phyloP scores from a whole-genome alignment of 2,888 invertebrate species.

The Pardosa pseudoannulata region DNA sequence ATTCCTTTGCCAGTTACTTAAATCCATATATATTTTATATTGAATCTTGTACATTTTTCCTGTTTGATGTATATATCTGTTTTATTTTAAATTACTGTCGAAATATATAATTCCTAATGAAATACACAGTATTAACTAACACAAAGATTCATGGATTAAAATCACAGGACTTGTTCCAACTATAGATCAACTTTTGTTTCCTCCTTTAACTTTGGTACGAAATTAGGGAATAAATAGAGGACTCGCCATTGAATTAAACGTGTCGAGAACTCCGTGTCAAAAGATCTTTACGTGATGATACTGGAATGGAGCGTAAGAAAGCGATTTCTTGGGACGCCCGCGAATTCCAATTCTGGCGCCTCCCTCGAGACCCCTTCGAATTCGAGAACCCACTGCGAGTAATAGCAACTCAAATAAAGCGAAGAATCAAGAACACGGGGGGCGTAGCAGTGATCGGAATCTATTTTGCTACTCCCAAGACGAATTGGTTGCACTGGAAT shows the following conservation, averaged over 20 bases:
- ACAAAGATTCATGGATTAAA: too few relatives aligned
- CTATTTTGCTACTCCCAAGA: not conserved
- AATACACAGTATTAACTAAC: too few relatives aligned
- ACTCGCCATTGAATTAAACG: not conserved
- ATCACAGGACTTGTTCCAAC: too few relatives aligned
- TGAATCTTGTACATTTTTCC: too few relatives aligned
- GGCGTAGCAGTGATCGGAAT: not conserved
- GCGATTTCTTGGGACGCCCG: not conserved
- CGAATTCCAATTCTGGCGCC: conserved; percentile 2
- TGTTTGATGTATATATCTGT: too few relatives aligned
- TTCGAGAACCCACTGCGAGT: not conserved
- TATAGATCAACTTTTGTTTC: too few relatives aligned
- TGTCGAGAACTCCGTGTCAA: not conserved
- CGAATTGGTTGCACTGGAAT: not conserved
- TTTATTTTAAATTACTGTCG: too few relatives aligned
- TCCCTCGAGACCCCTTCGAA: not conserved
- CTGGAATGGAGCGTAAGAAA: not conserved
- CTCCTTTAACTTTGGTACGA: not conserved
- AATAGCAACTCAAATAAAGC: not conserved
- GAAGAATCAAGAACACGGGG: not conserved
- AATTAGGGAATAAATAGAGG: not conserved
- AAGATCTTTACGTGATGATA: conserved; percentile 13
- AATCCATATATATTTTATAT: too few relatives aligned
- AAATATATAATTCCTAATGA: too few relatives aligned
- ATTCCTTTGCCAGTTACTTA: too few relatives aligned